Evolutionary conservation across 2,797 vertebrate species (phyloP).

Genomic region (Stomatorhinus walkeri): DNA sequence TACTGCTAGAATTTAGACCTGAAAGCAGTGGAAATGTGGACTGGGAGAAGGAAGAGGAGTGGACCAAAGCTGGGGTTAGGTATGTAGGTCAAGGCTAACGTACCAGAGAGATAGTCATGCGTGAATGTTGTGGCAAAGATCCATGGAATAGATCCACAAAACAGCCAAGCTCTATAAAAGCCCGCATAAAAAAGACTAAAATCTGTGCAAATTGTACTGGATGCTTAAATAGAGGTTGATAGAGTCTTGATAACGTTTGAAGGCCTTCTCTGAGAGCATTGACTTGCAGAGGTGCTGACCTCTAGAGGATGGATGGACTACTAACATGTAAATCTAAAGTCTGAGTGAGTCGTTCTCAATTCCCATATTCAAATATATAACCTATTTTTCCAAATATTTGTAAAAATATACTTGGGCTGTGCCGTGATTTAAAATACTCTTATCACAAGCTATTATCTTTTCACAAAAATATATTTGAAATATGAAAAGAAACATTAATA

Average conservation of each 20-base stretch:
- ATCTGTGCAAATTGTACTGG: not conserved
- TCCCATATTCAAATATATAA: not conserved
- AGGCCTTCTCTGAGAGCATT: not conserved
- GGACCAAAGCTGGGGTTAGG: not conserved
- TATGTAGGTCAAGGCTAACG: not conserved
- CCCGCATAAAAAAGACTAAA: not conserved
- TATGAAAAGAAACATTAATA: not conserved
- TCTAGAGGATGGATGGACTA: not conserved
- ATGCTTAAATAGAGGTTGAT: not conserved
- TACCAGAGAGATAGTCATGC: not conserved
- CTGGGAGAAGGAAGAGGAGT: not conserved
- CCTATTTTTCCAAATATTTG: not conserved
- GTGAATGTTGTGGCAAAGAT: not conserved
- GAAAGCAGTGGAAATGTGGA: not conserved
- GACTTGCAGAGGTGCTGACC: not conserved
- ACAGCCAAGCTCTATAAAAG: not conserved
- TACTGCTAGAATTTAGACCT: not conserved
- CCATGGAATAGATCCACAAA: not conserved
- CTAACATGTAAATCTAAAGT: not conserved
- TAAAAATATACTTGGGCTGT: not conserved
- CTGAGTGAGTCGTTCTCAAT: not conserved
- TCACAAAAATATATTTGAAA: not conserved
- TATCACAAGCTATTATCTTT: not conserved
- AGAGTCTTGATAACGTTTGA: not conserved
- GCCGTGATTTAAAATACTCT: not conserved